phyloP scores from a whole-genome alignment of 2,113 vertebrate genomes.

The Corydoras maculifer region DNA sequence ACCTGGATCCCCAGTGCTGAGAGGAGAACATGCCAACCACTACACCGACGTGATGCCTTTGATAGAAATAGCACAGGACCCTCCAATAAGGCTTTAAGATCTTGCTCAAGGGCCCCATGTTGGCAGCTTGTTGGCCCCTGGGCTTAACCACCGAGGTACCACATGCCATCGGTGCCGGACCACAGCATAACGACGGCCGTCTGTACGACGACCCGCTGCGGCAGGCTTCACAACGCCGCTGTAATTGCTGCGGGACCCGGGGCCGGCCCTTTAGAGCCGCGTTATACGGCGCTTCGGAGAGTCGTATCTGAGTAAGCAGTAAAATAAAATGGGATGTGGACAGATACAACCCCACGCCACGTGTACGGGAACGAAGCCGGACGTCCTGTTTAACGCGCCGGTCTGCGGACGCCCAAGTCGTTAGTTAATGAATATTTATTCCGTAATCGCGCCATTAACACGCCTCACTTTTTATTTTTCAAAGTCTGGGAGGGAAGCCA shows the following conservation, averaged over 20 bases:
- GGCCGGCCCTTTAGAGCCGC: background rate
- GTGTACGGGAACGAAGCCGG: too few species aligned
- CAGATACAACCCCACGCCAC: background rate
- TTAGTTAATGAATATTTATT: background rate
- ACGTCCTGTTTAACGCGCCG: background rate
- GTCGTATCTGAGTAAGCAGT: background rate
- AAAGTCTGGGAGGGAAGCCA: conserved; percentile 17
- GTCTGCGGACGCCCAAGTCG: background rate
- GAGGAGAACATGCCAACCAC: too few species aligned
- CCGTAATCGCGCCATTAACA: background rate
- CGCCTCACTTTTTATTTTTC: background rate
- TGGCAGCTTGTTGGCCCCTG: too few species aligned
- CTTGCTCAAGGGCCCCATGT: too few species aligned
- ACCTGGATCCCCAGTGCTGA: too few species aligned
- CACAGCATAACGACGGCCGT: too few species aligned
- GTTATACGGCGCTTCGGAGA: background rate
- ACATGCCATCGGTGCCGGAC: too few species aligned
- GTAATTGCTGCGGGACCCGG: background rate
- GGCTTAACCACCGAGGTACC: too few species aligned
- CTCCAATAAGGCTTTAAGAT: too few species aligned
- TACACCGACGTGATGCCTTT: too few species aligned
- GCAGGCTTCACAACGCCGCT: background rate
- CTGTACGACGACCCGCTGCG: too few species aligned
- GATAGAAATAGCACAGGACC: too few species aligned
- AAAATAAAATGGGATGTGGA: background rate